phyloP scores from a whole-genome alignment of 2,888 invertebrate genomes.

The Nemapogon koenigi region DNA sequence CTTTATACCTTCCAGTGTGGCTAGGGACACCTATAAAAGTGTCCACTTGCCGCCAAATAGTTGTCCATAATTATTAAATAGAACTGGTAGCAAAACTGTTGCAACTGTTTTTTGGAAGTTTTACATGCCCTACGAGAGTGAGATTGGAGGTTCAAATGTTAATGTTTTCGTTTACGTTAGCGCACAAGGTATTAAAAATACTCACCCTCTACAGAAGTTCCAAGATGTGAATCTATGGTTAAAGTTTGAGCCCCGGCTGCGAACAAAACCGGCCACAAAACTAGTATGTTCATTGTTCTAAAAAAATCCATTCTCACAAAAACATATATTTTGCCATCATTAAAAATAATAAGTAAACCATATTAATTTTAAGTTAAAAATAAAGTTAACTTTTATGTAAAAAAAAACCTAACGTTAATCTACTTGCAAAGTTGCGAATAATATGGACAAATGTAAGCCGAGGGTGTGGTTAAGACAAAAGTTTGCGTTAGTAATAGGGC shows the following conservation, averaged over 20 bases:
- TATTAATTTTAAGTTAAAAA: neutral
- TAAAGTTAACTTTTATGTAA: neutral
- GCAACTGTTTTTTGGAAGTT: no score
- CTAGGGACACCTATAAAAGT: no score
- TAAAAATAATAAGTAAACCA: neutral
- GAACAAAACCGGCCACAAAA: conserved; percentile 44
- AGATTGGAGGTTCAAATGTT: no score
- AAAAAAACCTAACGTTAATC: neutral
- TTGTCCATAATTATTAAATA: no score
- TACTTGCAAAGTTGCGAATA: conserved; percentile 3
- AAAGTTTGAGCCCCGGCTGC: conserved; percentile 43
- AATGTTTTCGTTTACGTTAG: no score
- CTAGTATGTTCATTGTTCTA: conserved; percentile 40
- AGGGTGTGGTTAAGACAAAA: conserved; percentile 6
- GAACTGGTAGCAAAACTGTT: no score
- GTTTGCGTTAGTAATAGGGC: neutral
- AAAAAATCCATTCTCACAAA: conserved; percentile 25
- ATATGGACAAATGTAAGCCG: neutral
- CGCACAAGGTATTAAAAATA: no score
- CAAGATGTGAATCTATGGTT: conserved; percentile 50
- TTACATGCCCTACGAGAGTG: no score
- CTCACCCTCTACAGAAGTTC: conserved; percentile 55
- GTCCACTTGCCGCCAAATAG: no score
- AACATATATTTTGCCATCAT: conserved; percentile 12
- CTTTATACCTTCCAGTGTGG: no score